phyloP scores from a whole-genome alignment of 2,888 invertebrate species.

The Ectemnius continuus region DNA sequence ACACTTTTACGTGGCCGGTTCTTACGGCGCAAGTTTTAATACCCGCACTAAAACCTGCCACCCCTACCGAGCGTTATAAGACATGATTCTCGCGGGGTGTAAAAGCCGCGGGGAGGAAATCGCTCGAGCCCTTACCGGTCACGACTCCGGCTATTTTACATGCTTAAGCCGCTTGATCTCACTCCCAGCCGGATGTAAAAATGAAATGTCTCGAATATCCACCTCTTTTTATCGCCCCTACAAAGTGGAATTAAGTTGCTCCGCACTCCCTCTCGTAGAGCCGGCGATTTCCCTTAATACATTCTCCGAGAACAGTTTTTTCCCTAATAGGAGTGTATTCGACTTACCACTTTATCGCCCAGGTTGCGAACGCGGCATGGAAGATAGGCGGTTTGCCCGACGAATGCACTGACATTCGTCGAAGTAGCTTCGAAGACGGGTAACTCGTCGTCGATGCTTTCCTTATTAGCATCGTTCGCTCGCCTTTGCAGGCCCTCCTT shows the following conservation, averaged over 20 bases:
- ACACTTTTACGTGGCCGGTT: conserved; percentile 33
- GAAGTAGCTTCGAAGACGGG: conserved; percentile 75
- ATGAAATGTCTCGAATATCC: background rate
- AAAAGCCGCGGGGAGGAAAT: background rate
- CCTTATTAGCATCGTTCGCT: conserved; percentile 54
- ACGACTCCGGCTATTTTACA: background rate
- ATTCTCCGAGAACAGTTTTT: background rate
- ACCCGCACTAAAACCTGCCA: conserved; percentile 32
- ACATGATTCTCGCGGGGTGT: conserved; percentile 8
- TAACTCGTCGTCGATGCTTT: conserved; percentile 58
- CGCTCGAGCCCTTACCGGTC: background rate
- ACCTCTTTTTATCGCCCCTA: background rate
- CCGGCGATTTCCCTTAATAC: background rate
- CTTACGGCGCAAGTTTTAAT: conserved; percentile 46
- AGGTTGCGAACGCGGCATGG: conserved; percentile 74
- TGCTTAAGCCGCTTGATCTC: background rate
- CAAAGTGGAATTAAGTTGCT: background rate
- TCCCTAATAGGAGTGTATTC: conserved; percentile 14
- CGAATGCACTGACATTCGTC: conserved; percentile 73
- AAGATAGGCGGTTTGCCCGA: conserved; percentile 75
- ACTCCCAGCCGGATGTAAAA: background rate
- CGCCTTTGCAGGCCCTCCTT: conserved; percentile 42
- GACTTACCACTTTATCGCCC: conserved; percentile 74
- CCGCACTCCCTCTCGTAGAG: background rate
- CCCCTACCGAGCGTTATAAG: conserved; percentile 17